Percentiles rank a stretch among this genome's conserved stretches.
phyloP scores from a whole-genome alignment of 2,888 invertebrate genomes.

The Isoperla grammatica region DNA sequence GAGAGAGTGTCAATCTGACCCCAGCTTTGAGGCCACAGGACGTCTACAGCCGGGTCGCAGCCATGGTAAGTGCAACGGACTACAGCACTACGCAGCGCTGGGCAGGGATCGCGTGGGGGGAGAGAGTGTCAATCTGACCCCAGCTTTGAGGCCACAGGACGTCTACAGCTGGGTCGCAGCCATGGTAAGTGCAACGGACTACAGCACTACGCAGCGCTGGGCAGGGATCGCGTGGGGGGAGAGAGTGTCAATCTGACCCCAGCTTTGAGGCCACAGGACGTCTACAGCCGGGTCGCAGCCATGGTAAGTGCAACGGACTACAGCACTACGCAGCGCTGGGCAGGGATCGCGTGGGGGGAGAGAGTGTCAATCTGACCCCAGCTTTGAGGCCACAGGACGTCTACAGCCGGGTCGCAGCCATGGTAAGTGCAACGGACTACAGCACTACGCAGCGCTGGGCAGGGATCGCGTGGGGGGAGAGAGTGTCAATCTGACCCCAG shows the following conservation, averaged over 20 bases:
- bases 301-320: constrained; percentile 70
- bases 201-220: not conserved
- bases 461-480: constrained; percentile 84
- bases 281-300: constrained; percentile 82
- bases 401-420: constrained; percentile 82
- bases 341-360: constrained; percentile 83
- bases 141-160: constrained; percentile 73
- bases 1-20: constrained; percentile 82
- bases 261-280: constrained; percentile 73
- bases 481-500: constrained; percentile 83
- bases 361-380: constrained; percentile 84
- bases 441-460: not conserved
- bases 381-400: constrained; percentile 79
- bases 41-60: constrained; percentile 86
- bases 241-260: constrained; percentile 85
- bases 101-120: constrained; percentile 94
- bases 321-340: not conserved
- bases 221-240: constrained; percentile 82
- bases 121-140: constrained; percentile 81
- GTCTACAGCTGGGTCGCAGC: constrained; percentile 87
- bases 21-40: constrained; percentile 75
- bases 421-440: constrained; percentile 64
- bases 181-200: constrained; percentile 49
- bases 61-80: constrained; percentile 80
- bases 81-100: constrained; percentile 98